A percentile compares a stretch with the other conserved stretches of the same genome.
Evolutionary conservation across 2,797 vertebrate species (phyloP).

Genomic region (Hoplostethus atlanticus): DNA sequence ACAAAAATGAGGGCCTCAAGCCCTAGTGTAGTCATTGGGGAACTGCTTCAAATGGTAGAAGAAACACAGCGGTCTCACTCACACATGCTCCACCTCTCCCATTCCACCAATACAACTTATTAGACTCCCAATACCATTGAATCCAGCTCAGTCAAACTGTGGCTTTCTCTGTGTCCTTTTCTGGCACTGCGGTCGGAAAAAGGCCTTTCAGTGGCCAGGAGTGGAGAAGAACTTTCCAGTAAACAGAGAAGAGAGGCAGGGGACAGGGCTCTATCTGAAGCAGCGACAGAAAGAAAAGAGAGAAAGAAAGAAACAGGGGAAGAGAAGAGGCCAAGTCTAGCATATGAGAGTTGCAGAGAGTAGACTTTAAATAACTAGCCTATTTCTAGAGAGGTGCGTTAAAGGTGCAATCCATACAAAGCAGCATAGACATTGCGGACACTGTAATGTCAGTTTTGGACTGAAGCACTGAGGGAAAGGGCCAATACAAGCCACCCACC

Average conservation of each 20-base stretch:
- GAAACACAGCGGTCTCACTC: neutral
- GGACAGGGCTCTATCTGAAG: conserved; percentile 64
- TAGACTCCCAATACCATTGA: conserved; percentile 80
- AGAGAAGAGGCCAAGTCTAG: conserved; percentile 49
- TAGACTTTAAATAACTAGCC: neutral
- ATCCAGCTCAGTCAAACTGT: conserved; percentile 81
- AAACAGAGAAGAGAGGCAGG: conserved; percentile 70
- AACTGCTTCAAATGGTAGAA: neutral
- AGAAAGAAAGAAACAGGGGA: conserved; percentile 50
- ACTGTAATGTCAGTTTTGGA: neutral
- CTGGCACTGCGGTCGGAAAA: conserved; percentile 78
- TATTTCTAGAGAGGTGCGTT: neutral
- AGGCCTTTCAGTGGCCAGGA: conserved; percentile 71
- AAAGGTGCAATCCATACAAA: conserved; percentile 24
- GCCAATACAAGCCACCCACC: neutral
- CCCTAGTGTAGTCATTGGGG: neutral
- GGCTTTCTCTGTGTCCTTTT: conserved; percentile 78
- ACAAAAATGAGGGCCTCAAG: conserved; percentile 33
- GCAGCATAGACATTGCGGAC: neutral
- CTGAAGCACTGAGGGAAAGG: neutral
- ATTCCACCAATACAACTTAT: conserved; percentile 36
- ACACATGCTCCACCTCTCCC: conserved; percentile 23
- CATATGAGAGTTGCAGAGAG: conserved; percentile 24
- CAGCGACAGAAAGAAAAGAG: conserved; percentile 50
- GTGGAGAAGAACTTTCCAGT: conserved; percentile 74